Evolutionary conservation across 2,888 invertebrate genomes (phyloP).

Genomic region (Arctia plantaginis): DNA sequence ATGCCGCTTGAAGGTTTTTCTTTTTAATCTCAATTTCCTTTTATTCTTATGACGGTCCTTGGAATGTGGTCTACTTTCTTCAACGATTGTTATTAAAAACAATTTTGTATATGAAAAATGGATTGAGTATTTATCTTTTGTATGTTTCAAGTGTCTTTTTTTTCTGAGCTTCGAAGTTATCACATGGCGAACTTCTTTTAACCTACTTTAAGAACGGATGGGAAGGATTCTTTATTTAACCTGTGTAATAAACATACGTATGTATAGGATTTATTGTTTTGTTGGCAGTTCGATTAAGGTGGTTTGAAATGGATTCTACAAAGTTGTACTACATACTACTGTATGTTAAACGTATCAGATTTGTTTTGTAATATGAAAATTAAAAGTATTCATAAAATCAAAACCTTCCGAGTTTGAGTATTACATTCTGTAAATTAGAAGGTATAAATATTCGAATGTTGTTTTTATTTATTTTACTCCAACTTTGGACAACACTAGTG

Average conservation of each 20-base stretch:
- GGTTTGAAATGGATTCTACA: not conserved
- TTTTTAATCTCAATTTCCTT: conserved; percentile 23
- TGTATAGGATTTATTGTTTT: not conserved
- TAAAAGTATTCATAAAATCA: no score
- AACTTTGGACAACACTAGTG: no score
- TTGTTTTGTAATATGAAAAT: no score
- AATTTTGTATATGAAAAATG: not conserved
- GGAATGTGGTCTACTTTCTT: not conserved
- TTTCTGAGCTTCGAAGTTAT: not conserved
- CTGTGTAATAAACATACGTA: not conserved
- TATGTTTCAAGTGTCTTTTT: not conserved
- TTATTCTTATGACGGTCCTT: conserved; percentile 14
- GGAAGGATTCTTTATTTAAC: not conserved
- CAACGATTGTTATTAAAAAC: not conserved
- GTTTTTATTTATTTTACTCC: no score
- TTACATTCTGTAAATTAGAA: no score
- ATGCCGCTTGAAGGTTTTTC: conserved; percentile 27
- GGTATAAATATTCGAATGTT: no score
- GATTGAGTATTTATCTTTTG: not conserved
- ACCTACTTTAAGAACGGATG: no score
- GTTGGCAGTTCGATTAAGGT: not conserved
- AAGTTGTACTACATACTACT: not conserved
- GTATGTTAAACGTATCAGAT: no score
- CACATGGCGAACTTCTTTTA: not conserved
- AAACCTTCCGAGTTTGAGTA: no score